These are phyloP conservation scores for Phaonia tiefii DNA, from an alignment of 2,888 invertebrate genomes.

Conservation along the genomic window DNA sequence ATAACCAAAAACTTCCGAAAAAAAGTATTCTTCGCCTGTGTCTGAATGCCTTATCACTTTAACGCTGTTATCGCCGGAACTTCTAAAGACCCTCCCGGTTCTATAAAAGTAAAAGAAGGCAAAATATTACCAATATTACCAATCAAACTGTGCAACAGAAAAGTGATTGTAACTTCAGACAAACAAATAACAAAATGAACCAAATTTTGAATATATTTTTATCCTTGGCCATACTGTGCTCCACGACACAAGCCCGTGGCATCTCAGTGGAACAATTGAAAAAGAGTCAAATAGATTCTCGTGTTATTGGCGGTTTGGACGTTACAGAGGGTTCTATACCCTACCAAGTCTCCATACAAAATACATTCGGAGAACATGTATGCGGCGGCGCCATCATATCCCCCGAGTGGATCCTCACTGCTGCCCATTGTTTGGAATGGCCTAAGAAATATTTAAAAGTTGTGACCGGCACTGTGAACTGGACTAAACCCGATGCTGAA, in stretches of 20 bases:
- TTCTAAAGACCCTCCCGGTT: not conserved
- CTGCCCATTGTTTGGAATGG: slow-evolving; percentile 77
- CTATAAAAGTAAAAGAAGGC: slow-evolving; percentile 57
- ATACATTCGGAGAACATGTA: slow-evolving; percentile 73
- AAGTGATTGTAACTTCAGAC: slow-evolving; percentile 1
- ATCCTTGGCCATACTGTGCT: not conserved
- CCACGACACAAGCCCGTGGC: slow-evolving; percentile 20
- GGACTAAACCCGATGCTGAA: slow-evolving; percentile 71
- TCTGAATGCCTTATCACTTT: slow-evolving; percentile 6
- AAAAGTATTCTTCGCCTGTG: not conserved
- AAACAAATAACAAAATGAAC: slow-evolving; percentile 39
- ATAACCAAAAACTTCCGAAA: slow-evolving; percentile 12
- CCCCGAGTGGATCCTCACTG: slow-evolving; percentile 75
- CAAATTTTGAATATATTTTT: not conserved
- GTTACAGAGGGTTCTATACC: slow-evolving; percentile 72
- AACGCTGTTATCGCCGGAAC: not conserved
- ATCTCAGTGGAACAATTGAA: slow-evolving; percentile 3
- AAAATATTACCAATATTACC: slow-evolving; percentile 17
- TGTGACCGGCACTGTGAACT: slow-evolving; percentile 74
- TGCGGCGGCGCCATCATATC: slow-evolving; percentile 78
- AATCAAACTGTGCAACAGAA: slow-evolving; percentile 13
- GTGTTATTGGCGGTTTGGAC: slow-evolving; percentile 73
- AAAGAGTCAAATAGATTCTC: slow-evolving; percentile 59
- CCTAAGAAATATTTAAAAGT: slow-evolving; percentile 72
- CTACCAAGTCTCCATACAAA: slow-evolving; percentile 79